Base-by-base conservation (phyloP, 2,888 invertebrate genomes). In the Chaitophorus viminalis region DNA sequence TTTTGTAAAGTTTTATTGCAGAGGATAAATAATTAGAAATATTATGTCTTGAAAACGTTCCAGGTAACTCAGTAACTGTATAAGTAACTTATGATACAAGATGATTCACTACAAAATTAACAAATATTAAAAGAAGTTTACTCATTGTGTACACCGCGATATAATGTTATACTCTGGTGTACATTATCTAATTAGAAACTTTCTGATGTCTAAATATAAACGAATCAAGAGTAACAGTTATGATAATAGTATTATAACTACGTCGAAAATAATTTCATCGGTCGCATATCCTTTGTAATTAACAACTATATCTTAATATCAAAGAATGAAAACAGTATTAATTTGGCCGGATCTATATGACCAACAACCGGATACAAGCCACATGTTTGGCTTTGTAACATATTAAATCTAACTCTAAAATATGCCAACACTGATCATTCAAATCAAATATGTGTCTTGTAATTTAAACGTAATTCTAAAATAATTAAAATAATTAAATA, bases 1-100 rank as follows among this genome's bases (percentile, higher is more conserved):
- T 77, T 70, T 77, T 33, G 52, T 29, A 11, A 25, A 77, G 54
- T 77, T 77, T 77, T 77, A 77, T 77, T 25, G 77, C 46, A 14
- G 46, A 54, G 54, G 31, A 70, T 70, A 31, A 70, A 70, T 70
- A 70, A 70, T 70, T 70, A 70, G 17, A 70, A 60, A 60, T 60
- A 21, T 21, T 25, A 21, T 3, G 60, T 60, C 60, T 18, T 60
- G 14, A 70, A 70, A 29, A 70, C 11, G 70, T 29, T 29, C 14
- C 39, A 39, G 70, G 29, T 52, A 25, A 29, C n/a, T n/a, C n/a
- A n/a, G n/a, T n/a, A n/a, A 68, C n/a, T 25, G 3, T 17, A n/a
- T 29, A 70, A 29, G 29, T 70, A 17, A 70, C 29, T 70, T 31
- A 29, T 18, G 3, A 70, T 14, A 17, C 17, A 29, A 70, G 70